Evolutionary conservation across 2,888 invertebrate species (phyloP).

Genomic region (Alsophila aescularia): DNA sequence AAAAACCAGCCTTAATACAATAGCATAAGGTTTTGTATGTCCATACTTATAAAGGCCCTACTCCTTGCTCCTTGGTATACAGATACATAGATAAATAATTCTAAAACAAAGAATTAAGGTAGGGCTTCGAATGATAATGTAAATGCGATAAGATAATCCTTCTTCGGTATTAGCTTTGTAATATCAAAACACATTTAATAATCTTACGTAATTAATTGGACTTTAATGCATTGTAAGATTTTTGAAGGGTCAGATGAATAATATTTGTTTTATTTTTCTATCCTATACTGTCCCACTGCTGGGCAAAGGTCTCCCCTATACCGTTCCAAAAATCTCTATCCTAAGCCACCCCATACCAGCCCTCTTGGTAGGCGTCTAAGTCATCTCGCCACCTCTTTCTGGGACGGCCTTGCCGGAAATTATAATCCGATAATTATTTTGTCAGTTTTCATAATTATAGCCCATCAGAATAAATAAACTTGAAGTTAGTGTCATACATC

Average conservation of each 20-base stretch:
- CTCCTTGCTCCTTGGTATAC: neutral
- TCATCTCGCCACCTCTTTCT: too few species aligned
- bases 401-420: too few species aligned
- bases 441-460: too few species aligned
- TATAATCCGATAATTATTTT: too few species aligned
- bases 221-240: neutral
- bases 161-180: neutral
- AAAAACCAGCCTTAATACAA: neutral
- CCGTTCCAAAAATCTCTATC: too few species aligned
- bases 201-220: neutral
- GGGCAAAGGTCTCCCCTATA: too few species aligned
- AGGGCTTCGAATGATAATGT: neutral
- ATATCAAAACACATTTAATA: neutral
- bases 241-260: neutral
- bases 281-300: too few species aligned
- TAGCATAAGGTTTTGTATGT: neutral
- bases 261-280: neutral
- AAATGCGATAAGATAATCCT: neutral
- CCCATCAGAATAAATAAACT: too few species aligned
- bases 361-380: too few species aligned
- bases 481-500: too few species aligned
- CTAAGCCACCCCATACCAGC: too few species aligned
- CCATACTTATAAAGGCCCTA: neutral
- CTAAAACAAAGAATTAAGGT: neutral
- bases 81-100: neutral